A percentile compares a stretch with the other conserved stretches of the same genome.
Conservation (phyloP, 2,888 invertebrate genomes). For the Amitus sp. region DNA sequence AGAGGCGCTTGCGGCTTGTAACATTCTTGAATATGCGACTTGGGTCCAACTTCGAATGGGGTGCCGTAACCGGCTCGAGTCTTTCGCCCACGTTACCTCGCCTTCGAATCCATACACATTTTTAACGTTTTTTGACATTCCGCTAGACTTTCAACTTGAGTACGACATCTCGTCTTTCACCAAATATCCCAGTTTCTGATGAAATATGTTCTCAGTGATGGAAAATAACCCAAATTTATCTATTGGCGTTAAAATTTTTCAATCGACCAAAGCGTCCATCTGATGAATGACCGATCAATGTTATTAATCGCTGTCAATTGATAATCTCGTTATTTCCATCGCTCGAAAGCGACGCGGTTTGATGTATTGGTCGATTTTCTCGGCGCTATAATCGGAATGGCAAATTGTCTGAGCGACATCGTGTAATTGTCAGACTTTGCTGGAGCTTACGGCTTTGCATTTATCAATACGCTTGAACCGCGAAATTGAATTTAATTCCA, state of each 20-base stretch:
- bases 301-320: conserved; percentile 19
- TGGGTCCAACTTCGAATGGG: conserved; percentile 19
- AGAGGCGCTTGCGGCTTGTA: conserved; percentile 22
- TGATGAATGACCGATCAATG: too few species aligned
- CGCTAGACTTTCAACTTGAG: too few species aligned
- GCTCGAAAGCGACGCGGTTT: conserved; percentile 5
- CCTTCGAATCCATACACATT: too few species aligned
- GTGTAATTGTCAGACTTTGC: conserved; percentile 21
- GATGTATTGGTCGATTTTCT: conserved; percentile 12
- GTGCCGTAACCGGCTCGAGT: conserved; percentile 7
- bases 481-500: not conserved
- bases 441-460: conserved; percentile 12
- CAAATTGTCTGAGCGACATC: conserved; percentile 16
- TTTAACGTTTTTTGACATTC: too few species aligned
- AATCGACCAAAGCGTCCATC: too few species aligned
- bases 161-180: too few species aligned
- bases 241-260: too few species aligned
- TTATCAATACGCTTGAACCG: conserved; percentile 7
- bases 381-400: conserved; percentile 13
- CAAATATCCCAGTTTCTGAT: too few species aligned
- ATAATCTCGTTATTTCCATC: conserved; percentile 19
- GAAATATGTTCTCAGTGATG: too few species aligned
- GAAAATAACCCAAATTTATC: too few species aligned
- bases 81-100: conserved; percentile 8
- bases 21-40: conserved; percentile 20